Evolutionary conservation across 2,113 vertebrate species (phyloP).

Genomic region (Origma solitaria): DNA sequence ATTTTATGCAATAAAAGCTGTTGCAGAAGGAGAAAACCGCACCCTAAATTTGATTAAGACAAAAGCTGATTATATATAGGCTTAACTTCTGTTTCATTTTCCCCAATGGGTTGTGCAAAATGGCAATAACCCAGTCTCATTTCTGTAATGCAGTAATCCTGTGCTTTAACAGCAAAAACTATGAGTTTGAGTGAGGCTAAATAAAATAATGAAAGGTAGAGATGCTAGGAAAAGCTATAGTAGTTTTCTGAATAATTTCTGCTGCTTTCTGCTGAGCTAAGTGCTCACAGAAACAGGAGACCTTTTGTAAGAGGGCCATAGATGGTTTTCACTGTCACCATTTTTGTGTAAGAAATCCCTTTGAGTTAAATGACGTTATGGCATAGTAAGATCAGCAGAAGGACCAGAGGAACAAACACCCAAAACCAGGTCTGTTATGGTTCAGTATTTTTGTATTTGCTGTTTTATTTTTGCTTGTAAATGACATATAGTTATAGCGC

Average conservation of each 20-base stretch:
- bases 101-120: background rate
- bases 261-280: background rate
- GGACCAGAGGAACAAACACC: background rate
- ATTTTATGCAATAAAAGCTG: background rate
- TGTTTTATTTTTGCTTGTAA: background rate
- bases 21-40: background rate
- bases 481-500: background rate
- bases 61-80: slow-evolving; percentile 38
- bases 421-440: background rate
- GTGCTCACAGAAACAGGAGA: background rate
- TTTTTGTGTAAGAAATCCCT: background rate
- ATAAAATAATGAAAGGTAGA: background rate
- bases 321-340: background rate
- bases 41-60: background rate
- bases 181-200: background rate
- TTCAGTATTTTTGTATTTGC: background rate
- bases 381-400: background rate
- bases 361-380: background rate
- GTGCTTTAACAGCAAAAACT: background rate
- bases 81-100: slow-evolving; percentile 53
- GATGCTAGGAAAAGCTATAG: background rate
- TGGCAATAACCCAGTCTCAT: background rate
- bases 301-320: background rate
- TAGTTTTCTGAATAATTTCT: background rate
- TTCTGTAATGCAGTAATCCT: slow-evolving; percentile 27